A percentile compares a stretch with the other conserved stretches of the same genome.
These are phyloP conservation scores for Saguinus imperator DNA, from an alignment of 2,113 vertebrate genomes.

Conservation along the genomic window DNA sequence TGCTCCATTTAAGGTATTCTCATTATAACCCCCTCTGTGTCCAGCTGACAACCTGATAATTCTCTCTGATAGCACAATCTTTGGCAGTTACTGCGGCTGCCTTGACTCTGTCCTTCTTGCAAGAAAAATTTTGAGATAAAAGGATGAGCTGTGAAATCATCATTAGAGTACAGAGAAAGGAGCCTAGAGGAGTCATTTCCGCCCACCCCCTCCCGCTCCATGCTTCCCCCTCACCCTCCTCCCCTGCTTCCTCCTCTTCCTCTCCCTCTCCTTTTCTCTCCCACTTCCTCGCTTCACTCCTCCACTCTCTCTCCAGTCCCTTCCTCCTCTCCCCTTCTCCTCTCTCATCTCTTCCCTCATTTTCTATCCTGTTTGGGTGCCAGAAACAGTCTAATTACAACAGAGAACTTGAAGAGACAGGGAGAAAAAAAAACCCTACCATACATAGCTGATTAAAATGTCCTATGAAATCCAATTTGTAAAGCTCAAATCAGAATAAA, in stretches of 20 bases:
- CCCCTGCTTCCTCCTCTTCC: too few relatives aligned
- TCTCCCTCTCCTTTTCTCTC: background rate
- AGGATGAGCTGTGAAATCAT: constrained; percentile 70
- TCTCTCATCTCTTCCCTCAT: constrained; percentile 7
- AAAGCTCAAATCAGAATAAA: constrained; percentile 61
- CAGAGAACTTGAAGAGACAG: constrained; percentile 53
- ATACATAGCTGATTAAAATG: constrained; percentile 60
- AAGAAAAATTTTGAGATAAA: constrained; percentile 69
- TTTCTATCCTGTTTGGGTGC: background rate
- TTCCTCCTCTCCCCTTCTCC: background rate
- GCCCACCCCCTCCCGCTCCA: background rate
- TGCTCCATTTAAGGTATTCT: constrained; percentile 69
- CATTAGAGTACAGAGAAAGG: constrained; percentile 36
- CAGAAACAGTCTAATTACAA: constrained; percentile 44
- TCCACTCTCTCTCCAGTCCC: background rate
- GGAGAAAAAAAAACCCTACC: background rate
- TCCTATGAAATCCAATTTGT: constrained; percentile 75
- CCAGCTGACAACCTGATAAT: constrained; percentile 73
- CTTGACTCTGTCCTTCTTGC: constrained; percentile 58
- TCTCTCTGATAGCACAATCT: constrained; percentile 70
- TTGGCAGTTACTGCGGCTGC: constrained; percentile 30
- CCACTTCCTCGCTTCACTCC: too few relatives aligned
- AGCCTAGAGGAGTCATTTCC: background rate
- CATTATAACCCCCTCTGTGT: constrained; percentile 29
- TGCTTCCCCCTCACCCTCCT: fast-evolving